Evolutionary conservation across 2,113 vertebrate species (phyloP).

Genomic region (Eidolon helvum): DNA sequence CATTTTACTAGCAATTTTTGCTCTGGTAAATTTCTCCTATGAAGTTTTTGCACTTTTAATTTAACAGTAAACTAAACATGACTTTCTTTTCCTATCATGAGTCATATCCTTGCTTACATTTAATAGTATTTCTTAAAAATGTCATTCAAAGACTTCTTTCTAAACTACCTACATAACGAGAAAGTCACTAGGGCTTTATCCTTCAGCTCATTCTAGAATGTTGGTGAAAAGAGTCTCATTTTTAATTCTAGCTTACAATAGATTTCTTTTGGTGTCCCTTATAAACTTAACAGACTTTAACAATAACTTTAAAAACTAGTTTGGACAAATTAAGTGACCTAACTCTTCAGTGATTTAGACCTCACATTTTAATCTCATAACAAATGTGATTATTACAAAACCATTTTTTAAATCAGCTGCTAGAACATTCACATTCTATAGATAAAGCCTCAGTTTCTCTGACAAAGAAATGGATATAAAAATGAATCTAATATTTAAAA

Average conservation of each 20-base stretch:
- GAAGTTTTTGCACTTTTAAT: neutral
- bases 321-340: neutral
- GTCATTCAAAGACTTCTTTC: neutral
- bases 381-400: neutral
- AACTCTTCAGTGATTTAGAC: neutral
- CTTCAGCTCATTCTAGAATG: neutral
- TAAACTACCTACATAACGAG: neutral
- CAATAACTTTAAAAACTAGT: neutral
- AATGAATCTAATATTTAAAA: neutral
- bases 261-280: neutral
- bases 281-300: neutral
- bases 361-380: neutral
- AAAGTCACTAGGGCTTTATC: neutral
- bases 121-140: neutral
- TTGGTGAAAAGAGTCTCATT: neutral
- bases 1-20: neutral
- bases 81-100: neutral
- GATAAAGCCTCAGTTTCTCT: neutral
- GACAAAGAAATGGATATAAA: neutral
- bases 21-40: neutral
- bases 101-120: neutral
- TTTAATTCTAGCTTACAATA: accelerated
- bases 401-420: neutral
- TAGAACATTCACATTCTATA: neutral
- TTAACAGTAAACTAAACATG: neutral